Evolutionary conservation across 2,113 vertebrate species (phyloP), one percentile per base, ranked within the genome.

Genomic region (Solea senegalensis): DNA sequence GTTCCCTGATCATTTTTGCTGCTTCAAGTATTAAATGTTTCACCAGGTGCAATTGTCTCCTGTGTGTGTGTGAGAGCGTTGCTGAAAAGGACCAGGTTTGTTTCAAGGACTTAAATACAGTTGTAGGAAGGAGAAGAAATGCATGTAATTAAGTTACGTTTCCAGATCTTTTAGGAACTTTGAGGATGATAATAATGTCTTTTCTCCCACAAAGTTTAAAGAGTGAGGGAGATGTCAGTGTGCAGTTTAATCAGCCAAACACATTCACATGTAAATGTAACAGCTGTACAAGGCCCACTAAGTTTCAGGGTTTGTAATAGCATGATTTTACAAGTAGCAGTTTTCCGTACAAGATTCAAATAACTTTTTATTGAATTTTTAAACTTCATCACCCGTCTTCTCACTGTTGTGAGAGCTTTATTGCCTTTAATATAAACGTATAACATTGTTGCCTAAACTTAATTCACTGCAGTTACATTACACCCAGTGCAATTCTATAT

Each of bases 91-190:
- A 58, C 56, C 16, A 43, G 14, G 9, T 43, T 43, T 58, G 56
- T 44, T 4, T 21, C 28, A 34, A 39, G 4, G 28, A n/a, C 28
- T 56, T 34, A 34, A 34, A 34, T 14, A n/a, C 9, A 59, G 49
- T n/a, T 57, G 21, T 49, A 56, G 10, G 49, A 54, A 50, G 14
- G 6, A 3, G 28, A 13, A 13, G 43, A 40, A 51, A 10, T 49
- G 6, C 13, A 14, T 41, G 26, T 45, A 27, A 28, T 65, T 52
- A 54, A 11, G 26, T 59, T 39, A 52, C 43, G 34, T 53, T 28
- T 56, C 0, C 0, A 26, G 28, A 54, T 34, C 28, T 34, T 5
- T 4, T 34, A 6, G 3, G 34, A 3, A 34, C n/a, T 15, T 2
- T 27, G 7, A 45, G 40, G 28, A 54, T 44, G 14, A 58, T 3